phyloP scores from a whole-genome alignment of 2,888 invertebrate species.

The Lagria hirta region DNA sequence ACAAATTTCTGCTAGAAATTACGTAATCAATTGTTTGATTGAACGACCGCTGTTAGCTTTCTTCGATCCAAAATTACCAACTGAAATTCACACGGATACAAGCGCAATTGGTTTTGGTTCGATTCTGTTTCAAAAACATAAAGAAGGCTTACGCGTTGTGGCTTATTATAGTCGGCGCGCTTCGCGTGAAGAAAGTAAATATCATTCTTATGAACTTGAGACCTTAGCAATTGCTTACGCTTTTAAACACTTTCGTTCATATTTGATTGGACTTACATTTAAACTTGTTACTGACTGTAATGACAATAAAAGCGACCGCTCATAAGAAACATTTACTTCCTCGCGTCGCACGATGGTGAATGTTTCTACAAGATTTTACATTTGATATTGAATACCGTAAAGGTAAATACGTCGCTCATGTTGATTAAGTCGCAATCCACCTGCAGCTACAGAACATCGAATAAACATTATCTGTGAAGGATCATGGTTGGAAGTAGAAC shows the following conservation, averaged over 20 bases:
- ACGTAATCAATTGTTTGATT: conserved; percentile 7
- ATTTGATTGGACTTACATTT: conserved; percentile 19
- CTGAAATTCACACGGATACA: conserved; percentile 18
- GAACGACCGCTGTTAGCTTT: conserved; percentile 12
- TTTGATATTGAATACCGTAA: conserved; percentile 29
- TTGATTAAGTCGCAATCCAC: conserved; percentile 29
- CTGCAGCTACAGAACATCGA: no score
- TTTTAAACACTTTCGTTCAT: conserved; percentile 15
- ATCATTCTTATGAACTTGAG: conserved; percentile 28
- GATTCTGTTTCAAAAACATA: conserved; percentile 28
- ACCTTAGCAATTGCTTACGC: conserved; percentile 21
- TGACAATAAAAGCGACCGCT: conserved; percentile 19
- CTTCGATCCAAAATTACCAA: conserved; percentile 18
- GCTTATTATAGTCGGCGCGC: conserved; percentile 40
- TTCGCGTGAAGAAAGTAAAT: conserved; percentile 28
- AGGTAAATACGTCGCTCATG: conserved; percentile 24
- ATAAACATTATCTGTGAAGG: no score
- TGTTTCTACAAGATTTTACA: conserved; percentile 35
- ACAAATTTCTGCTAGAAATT: conserved; percentile 14
- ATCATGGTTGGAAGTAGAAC: neutral
- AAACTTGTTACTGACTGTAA: conserved; percentile 25
- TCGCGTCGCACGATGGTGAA: conserved; percentile 41
- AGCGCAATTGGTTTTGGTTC: conserved; percentile 18
- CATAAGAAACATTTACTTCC: conserved; percentile 39
- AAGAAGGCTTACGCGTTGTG: conserved; percentile 27